Percentiles rank a stretch among this genome's conserved stretches.
These are phyloP conservation scores for Cancer borealis DNA, from an alignment of 2,888 invertebrate genomes.

Conservation along the genomic window DNA sequence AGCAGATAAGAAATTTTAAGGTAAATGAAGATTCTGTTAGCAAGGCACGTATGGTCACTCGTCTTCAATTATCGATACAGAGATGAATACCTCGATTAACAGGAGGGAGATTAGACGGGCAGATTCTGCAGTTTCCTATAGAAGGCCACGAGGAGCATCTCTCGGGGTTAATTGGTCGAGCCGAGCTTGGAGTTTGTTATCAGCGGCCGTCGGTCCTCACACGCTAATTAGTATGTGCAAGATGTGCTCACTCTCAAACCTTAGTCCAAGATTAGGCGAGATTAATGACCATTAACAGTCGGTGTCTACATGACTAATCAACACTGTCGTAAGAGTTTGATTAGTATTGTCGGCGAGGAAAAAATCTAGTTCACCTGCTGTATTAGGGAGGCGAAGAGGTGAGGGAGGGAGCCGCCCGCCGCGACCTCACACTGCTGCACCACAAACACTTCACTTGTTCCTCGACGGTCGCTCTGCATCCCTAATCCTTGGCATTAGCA, in stretches of 20 bases:
- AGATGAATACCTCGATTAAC: not conserved
- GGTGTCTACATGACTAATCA: constrained; percentile 41
- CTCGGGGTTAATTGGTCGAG: constrained; percentile 41
- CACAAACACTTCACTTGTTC: constrained; percentile 26
- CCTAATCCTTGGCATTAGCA: constrained; percentile 7
- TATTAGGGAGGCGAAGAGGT: not conserved
- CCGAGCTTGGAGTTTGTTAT: constrained; percentile 7
- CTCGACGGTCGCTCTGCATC: not conserved
- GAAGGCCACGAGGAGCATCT: not conserved
- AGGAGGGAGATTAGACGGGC: not conserved
- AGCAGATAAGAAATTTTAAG: not conserved
- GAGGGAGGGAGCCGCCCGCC: constrained; percentile 16
- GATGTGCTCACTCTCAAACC: constrained; percentile 43
- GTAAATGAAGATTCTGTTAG: constrained; percentile 29
- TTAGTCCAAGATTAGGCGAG: constrained; percentile 48
- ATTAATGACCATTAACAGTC: constrained; percentile 59
- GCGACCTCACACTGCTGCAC: not conserved
- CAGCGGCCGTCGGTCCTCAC: constrained; percentile 26
- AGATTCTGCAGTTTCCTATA: not conserved
- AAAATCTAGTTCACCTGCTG: constrained; percentile 43
- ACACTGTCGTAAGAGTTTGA: constrained; percentile 56
- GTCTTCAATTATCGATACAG: constrained; percentile 41
- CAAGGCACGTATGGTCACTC: constrained; percentile 31
- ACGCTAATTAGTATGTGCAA: constrained; percentile 54
- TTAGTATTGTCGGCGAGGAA: constrained; percentile 33